Base-by-base conservation (phyloP, 2,888 invertebrate species). In the Allygus modestus region DNA sequence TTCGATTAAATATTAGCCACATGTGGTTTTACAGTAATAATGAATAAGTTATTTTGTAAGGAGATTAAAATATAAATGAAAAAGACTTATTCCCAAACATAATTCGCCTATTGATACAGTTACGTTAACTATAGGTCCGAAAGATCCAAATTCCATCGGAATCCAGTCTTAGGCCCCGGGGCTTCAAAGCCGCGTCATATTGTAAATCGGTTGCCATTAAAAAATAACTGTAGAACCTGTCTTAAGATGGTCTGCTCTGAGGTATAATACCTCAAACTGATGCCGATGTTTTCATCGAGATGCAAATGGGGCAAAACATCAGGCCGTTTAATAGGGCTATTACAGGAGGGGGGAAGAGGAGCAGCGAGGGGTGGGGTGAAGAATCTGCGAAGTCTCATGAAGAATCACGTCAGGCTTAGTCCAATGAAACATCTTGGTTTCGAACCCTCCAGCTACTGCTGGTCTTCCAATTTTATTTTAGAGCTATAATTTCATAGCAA, bases 221-320 rank as follows among this genome's bases (percentile, higher is more conserved):
- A 58, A 23, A 58, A 58, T 58, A 58, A 58, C 58, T 58, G 58
- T 58, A 58, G 23, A 58, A 58, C 58, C 58, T 58, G 58, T 58
- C 58, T 4, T 58, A 58, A 58, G 58, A 20, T 0, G 23, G 2
- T 12, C 9, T 12, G 58, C 58, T 58, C 23, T 58, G 58, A 23
- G 58, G 58, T 58, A 58, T 23, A 58, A 58, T 23, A 58, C 20
- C 58, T 58, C 58, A 23, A 58, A 2, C 23, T 12, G 23, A 58
- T 58, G 23, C 58, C 23, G 58, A 23, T 58, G 58, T 58, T 58
- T 58, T 58, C 58, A 58, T 58, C 58, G 23, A 2, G 58, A 58
- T 58, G 58, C 58, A 58, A 58, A 58, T 58, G 23, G 20, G 17
- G 58, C 23, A 20, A 23, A 23, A 58, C 12, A 58, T 2, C 58